phyloP scores from a whole-genome alignment of 2,888 invertebrate species.

The Tribolium freemani region DNA sequence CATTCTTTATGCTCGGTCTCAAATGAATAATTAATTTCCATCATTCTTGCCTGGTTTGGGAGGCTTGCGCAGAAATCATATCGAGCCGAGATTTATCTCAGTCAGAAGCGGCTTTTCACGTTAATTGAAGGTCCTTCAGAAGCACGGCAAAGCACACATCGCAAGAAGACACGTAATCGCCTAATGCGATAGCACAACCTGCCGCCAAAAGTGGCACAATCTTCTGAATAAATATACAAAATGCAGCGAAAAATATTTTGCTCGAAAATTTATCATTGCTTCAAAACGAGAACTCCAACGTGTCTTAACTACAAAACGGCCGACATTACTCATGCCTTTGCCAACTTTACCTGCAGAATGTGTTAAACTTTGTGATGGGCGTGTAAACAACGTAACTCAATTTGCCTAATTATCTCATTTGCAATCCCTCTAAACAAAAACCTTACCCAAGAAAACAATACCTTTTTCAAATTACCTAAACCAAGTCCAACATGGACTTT shows the following conservation, averaged over 20 bases:
- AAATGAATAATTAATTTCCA: constrained; percentile 36
- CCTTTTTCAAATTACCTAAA: no score
- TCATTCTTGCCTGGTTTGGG: constrained; percentile 15
- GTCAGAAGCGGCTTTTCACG: constrained; percentile 14
- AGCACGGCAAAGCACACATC: neutral
- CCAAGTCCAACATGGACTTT: neutral
- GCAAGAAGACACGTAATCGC: constrained; percentile 9
- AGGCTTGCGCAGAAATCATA: constrained; percentile 26
- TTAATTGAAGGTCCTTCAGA: constrained; percentile 1
- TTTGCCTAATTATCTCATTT: neutral
- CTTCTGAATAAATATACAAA: neutral
- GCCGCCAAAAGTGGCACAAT: constrained; percentile 5
- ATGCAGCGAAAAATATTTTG: neutral
- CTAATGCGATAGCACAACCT: constrained; percentile 1
- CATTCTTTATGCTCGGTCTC: constrained; percentile 28
- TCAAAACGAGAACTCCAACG: neutral
- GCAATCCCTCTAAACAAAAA: neutral
- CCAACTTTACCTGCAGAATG: neutral
- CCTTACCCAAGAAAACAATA: neutral
- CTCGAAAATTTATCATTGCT: neutral
- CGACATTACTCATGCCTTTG: neutral
- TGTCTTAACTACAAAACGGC: neutral
- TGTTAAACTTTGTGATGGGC: neutral
- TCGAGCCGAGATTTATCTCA: constrained; percentile 24
- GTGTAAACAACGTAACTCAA: neutral